A percentile compares a stretch with the other conserved stretches of the same genome.
Conservation (phyloP, 2,113 vertebrate species). For the Pontoporia blainvillei region DNA sequence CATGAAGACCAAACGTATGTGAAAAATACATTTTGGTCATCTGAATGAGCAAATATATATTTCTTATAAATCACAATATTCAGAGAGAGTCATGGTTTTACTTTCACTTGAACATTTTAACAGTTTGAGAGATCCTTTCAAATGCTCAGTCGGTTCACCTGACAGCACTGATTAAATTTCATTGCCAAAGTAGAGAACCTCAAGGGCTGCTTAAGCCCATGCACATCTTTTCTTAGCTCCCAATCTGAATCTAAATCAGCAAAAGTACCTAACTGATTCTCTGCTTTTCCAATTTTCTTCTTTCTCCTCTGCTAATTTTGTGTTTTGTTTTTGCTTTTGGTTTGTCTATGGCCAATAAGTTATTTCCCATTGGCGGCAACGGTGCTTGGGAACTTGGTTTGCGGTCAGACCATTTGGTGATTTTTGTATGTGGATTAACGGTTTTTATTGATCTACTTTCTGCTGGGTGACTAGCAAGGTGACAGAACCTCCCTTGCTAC, state of each 20-base stretch:
- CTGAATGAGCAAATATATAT: neutral
- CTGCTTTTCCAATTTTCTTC: neutral
- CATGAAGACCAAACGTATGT: neutral
- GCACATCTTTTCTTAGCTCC: neutral
- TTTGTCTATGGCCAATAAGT: neutral
- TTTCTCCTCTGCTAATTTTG: neutral
- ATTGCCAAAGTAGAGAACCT: neutral
- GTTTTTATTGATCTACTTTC: neutral
- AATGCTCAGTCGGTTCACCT: neutral
- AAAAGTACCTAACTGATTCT: neutral
- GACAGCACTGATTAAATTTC: neutral
- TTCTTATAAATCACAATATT: neutral
- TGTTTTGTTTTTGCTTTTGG: neutral
- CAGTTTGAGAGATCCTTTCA: neutral
- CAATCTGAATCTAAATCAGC: neutral
- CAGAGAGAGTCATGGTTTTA: neutral
- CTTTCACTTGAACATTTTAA: neutral
- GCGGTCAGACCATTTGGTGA: neutral
- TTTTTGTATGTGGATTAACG: neutral
- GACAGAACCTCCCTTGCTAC: neutral
- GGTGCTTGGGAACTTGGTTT: neutral
- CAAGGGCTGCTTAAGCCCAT: neutral
- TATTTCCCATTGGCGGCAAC: neutral
- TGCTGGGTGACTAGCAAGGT: neutral
- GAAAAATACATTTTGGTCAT: neutral